Conservation (phyloP, 2,797 vertebrate species). For the Pseudomugil tenellus region DNA sequence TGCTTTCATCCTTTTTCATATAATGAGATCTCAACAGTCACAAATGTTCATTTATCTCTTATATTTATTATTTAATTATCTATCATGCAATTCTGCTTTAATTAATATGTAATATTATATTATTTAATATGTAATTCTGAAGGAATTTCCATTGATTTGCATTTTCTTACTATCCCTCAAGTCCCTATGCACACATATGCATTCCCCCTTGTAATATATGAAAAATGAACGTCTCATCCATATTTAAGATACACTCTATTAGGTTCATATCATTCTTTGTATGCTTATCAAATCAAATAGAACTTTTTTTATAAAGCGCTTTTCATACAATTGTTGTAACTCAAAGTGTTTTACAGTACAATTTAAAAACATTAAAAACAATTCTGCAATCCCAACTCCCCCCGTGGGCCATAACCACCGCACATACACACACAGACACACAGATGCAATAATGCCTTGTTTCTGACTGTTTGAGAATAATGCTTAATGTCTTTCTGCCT, state of each 20-base stretch:
- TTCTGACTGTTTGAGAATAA: too few relatives aligned
- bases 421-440: too few relatives aligned
- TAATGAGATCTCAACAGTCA: neutral
- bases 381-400: too few relatives aligned
- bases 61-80: neutral
- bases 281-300: too few relatives aligned
- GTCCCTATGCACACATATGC: constrained; percentile 12
- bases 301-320: too few relatives aligned
- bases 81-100: constrained; percentile 16
- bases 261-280: constrained; percentile 35
- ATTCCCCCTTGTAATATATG: constrained; percentile 13
- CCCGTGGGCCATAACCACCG: too few relatives aligned
- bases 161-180: neutral
- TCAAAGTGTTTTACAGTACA: too few relatives aligned
- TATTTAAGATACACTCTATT: constrained; percentile 36
- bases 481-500: constrained; percentile 11
- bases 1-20: constrained; percentile 3
- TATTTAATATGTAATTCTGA: constrained; percentile 17
- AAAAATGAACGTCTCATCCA: constrained; percentile 24
- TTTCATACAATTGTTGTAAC: too few relatives aligned
- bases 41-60: constrained; percentile 10
- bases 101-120: too few relatives aligned
- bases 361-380: too few relatives aligned
- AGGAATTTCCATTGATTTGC: constrained; percentile 11
- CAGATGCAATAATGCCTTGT: too few relatives aligned